Evolutionary conservation across 2,888 invertebrate genomes (phyloP), one percentile per base, ranked within the genome.

Genomic region (Baronia brevicornis): DNA sequence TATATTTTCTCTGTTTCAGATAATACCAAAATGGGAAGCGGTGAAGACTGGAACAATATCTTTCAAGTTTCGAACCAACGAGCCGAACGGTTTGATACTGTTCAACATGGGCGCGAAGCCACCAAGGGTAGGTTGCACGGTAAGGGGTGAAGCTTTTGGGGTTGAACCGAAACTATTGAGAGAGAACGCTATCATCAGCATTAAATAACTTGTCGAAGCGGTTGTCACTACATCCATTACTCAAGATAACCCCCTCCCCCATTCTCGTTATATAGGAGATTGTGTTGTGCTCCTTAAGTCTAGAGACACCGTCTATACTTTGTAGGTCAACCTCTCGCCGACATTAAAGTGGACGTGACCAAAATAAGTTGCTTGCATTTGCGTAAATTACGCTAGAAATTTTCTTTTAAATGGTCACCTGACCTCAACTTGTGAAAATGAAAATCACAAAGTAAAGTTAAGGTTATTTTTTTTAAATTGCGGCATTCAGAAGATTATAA

Each of bases 21-120:
- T 93, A 30, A 79, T 97, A 54, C 96, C 96, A 22, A 91, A 93
- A 33, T 96, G 96, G 96, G 95, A 95, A 66, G 93, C 94, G 2
- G 92, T 94, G 60, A 91, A 93, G 61, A 90, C 92, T 12, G 96
- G 96, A 39, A 93, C 93, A 13, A 92, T 97, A 60, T 92, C 95
- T 22, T 95, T 97, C 80, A 96, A 97, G 84, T 95, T 98, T 63
- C 90, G 97, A 41, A 98, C 98, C 24, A 95, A 94, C 67, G 97
- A 98, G 72, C 92, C 95, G 4, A 95, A 97, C 61, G 98, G 98
- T 11, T 87, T 98, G 46, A 90, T 98, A 33, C 89, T 98, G 64
- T 94, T 96, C 87, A 96, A 96, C 71, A 92, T 93, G 58, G 96
- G 95, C 59, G 87, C 90, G 35, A 87, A 90, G 59, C 90, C 90